Percentiles rank a stretch among this genome's conserved stretches.
These are phyloP conservation scores for Nothobranchius furzeri DNA, from an alignment of 2,113 vertebrate genomes.

Conservation along the genomic window DNA sequence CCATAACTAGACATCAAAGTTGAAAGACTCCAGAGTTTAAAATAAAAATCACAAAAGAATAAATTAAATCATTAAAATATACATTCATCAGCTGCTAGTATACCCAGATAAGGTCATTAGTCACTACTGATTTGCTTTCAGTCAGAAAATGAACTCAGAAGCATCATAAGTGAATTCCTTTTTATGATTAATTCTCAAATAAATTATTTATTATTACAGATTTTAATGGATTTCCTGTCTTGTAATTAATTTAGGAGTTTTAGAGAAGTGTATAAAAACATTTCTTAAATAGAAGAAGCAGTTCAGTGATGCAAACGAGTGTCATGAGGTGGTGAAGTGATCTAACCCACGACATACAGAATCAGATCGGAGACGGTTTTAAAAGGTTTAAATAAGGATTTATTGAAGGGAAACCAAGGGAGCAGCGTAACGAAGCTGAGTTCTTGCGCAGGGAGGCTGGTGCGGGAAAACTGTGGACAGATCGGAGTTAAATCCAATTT, in stretches of 20 bases:
- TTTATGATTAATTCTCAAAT: constrained; percentile 24
- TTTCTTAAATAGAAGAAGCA: background rate
- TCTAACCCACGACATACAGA: too few species aligned
- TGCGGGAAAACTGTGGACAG: too few species aligned
- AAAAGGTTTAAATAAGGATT: too few species aligned
- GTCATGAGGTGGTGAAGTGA: too few species aligned
- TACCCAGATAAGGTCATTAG: constrained; percentile 16
- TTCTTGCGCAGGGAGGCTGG: too few species aligned
- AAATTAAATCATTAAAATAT: constrained; percentile 30
- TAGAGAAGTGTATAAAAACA: constrained; percentile 26
- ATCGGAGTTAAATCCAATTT: too few species aligned
- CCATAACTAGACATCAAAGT: constrained; percentile 40
- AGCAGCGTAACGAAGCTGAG: too few species aligned
- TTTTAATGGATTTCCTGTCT: constrained; percentile 7
- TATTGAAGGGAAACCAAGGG: too few species aligned
- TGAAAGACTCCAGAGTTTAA: constrained; percentile 16
- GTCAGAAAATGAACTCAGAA: background rate
- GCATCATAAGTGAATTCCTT: constrained; percentile 1
- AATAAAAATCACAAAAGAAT: constrained; percentile 27
- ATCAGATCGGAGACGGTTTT: too few species aligned
- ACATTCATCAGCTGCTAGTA: constrained; percentile 34
- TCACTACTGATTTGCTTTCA: constrained; percentile 17
- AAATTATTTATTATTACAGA: constrained; percentile 28
- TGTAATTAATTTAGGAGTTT: constrained; percentile 12
- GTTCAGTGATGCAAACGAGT: constrained; percentile 12